Evolutionary conservation across 2,888 invertebrate species (phyloP).

Genomic region (Lycaena phlaeas): DNA sequence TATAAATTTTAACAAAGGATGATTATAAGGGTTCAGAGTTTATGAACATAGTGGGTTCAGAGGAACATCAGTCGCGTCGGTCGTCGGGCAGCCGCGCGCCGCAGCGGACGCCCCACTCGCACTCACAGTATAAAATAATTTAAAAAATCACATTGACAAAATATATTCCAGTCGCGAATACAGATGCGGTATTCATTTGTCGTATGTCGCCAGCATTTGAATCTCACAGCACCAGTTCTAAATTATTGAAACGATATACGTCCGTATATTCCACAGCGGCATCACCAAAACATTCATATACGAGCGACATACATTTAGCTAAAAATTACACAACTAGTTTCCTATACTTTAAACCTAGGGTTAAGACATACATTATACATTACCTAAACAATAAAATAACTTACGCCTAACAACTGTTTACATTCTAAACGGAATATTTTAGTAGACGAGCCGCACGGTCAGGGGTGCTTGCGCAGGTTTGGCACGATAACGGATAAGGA

Average conservation of each 20-base stretch:
- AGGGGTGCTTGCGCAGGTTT: conserved; percentile 38
- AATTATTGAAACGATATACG: conserved; percentile 26
- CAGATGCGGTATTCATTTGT: conserved; percentile 34
- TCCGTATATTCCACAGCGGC: conserved; percentile 23
- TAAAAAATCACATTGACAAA: conserved; percentile 38
- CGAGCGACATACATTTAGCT: conserved; percentile 60
- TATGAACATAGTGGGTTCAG: conserved; percentile 40
- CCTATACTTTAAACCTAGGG: conserved; percentile 47
- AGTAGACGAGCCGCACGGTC: conserved; percentile 26
- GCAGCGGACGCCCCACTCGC: no score
- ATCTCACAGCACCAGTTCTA: conserved; percentile 63
- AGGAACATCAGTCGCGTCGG: conserved; percentile 66
- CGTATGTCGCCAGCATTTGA: conserved; percentile 63
- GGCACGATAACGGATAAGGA: conserved; percentile 34
- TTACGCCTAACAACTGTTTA: conserved; percentile 60
- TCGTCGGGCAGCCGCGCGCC: no score
- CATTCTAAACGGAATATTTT: conserved; percentile 56
- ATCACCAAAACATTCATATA: conserved; percentile 50
- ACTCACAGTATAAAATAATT: conserved; percentile 48
- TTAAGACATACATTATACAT: conserved; percentile 63
- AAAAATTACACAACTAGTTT: conserved; percentile 52
- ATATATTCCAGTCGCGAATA: conserved; percentile 45
- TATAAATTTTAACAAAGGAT: conserved; percentile 67
- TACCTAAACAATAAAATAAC: conserved; percentile 63
- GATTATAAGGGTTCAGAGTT: conserved; percentile 48